Percentiles rank a stretch among this genome's conserved stretches.
phyloP scores from a whole-genome alignment of 2,888 invertebrate genomes.

The Amaurobius ferox region DNA sequence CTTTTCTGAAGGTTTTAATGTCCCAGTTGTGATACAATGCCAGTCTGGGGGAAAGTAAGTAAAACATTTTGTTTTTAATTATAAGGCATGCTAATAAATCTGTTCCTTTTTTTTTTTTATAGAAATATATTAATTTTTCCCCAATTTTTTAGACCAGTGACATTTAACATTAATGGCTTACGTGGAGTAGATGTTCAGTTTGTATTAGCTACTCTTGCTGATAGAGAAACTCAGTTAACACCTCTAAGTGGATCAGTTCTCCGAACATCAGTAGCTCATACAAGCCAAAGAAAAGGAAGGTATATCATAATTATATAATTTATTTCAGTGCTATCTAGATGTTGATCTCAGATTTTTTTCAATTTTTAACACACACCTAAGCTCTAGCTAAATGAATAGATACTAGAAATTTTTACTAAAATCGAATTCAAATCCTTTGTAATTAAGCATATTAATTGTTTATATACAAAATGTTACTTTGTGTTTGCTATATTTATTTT shows the following conservation, averaged over 20 bases:
- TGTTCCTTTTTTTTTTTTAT: neutral
- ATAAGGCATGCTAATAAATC: neutral
- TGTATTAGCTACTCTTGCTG: conserved; percentile 87
- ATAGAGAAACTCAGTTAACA: conserved; percentile 68
- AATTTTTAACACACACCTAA: too few species aligned
- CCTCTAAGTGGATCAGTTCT: conserved; percentile 38
- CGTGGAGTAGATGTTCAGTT: conserved; percentile 87
- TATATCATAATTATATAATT: too few species aligned
- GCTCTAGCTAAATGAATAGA: too few species aligned
- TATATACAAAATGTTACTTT: too few species aligned
- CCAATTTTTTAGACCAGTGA: conserved; percentile 82
- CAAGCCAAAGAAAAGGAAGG: neutral
- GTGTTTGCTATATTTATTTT: too few species aligned
- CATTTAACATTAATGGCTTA: conserved; percentile 85
- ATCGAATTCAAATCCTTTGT: too few species aligned
- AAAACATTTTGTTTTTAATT: neutral
- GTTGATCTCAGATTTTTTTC: too few species aligned
- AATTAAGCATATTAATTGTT: too few species aligned
- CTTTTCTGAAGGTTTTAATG: conserved; percentile 86
- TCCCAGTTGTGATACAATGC: conserved; percentile 85
- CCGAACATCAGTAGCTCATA: conserved; percentile 38
- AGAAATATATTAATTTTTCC: neutral
- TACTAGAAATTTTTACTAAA: too few species aligned
- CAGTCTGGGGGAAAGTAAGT: conserved; percentile 85
- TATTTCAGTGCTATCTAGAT: too few species aligned